Conservation (phyloP, 2,888 invertebrate species). For the Tetragonula carbonaria region DNA sequence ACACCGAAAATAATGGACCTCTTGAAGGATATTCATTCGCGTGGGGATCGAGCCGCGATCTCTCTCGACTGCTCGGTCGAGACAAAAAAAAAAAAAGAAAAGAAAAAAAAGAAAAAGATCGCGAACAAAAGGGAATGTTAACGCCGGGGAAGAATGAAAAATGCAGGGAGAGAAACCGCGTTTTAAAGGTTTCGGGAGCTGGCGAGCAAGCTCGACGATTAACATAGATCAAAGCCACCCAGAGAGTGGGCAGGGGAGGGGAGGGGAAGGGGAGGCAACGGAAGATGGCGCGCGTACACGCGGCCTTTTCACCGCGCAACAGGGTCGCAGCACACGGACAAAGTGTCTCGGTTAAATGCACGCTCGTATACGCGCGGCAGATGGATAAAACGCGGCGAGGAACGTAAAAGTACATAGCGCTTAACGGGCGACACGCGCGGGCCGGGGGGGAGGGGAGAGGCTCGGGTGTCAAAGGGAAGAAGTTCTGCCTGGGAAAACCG, state of each 20-base stretch:
- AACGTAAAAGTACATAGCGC: constrained; percentile 23
- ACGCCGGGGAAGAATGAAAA: neutral
- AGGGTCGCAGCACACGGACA: constrained; percentile 15
- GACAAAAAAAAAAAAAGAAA: neutral
- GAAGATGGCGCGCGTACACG: constrained; percentile 1
- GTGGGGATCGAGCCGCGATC: neutral
- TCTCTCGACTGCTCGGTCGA: neutral
- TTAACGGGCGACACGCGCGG: too few species aligned
- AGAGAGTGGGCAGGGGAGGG: too few species aligned
- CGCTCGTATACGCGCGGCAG: constrained; percentile 8
- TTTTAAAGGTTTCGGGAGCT: constrained; percentile 18
- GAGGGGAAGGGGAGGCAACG: neutral
- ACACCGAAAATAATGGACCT: neutral
- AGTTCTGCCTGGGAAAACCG: constrained; percentile 19
- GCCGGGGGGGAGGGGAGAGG: neutral
- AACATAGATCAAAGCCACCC: constrained; percentile 47
- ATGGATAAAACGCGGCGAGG: constrained; percentile 6
- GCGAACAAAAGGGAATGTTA: neutral
- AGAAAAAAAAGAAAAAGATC: neutral
- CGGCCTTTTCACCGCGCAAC: constrained; percentile 36
- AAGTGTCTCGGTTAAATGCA: constrained; percentile 37
- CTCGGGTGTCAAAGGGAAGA: constrained; percentile 49
- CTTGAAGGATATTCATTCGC: neutral
- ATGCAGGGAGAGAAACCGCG: constrained; percentile 1
- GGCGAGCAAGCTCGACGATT: constrained; percentile 13